These are phyloP conservation scores for Carabus problematicus DNA, from an alignment of 2,888 invertebrate genomes.

Conservation along the genomic window DNA sequence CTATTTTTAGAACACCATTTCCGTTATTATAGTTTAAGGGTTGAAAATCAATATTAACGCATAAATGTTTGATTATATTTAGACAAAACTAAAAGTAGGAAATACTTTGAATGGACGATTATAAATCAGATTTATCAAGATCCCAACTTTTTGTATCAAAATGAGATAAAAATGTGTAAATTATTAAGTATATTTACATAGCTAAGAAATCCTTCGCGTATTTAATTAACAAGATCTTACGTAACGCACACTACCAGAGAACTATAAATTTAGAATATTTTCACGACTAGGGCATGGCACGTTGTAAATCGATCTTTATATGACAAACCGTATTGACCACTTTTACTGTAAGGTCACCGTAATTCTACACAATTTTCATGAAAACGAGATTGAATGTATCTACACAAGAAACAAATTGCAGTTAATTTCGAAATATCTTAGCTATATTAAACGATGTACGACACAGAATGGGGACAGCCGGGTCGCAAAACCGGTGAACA, in stretches of 20 bases:
- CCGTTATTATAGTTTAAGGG: no score
- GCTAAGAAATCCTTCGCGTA: constrained; percentile 24
- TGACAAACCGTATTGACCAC: constrained; percentile 34
- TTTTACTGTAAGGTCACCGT: constrained; percentile 36
- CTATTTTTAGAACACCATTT: no score
- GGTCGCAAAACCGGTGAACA: constrained; percentile 30
- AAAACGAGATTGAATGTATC: constrained; percentile 5
- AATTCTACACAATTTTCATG: not conserved
- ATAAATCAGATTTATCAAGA: no score
- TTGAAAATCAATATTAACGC: no score
- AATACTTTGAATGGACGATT: no score
- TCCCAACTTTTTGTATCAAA: not conserved
- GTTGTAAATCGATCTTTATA: constrained; percentile 39
- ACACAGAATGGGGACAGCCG: constrained; percentile 23
- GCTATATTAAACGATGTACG: constrained; percentile 4
- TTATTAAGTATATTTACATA: constrained; percentile 19
- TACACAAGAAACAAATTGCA: not conserved
- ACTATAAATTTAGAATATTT: constrained; percentile 41
- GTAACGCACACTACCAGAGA: constrained; percentile 23
- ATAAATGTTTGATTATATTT: no score
- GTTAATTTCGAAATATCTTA: not conserved
- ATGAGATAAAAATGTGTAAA: constrained; percentile 23
- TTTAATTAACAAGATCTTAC: constrained; percentile 39
- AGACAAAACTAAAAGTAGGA: no score
- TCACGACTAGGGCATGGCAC: constrained; percentile 38